Percentiles rank a stretch among this genome's conserved stretches.
phyloP scores from a whole-genome alignment of 2,888 invertebrate species.

The Aleiodes testaceus region DNA sequence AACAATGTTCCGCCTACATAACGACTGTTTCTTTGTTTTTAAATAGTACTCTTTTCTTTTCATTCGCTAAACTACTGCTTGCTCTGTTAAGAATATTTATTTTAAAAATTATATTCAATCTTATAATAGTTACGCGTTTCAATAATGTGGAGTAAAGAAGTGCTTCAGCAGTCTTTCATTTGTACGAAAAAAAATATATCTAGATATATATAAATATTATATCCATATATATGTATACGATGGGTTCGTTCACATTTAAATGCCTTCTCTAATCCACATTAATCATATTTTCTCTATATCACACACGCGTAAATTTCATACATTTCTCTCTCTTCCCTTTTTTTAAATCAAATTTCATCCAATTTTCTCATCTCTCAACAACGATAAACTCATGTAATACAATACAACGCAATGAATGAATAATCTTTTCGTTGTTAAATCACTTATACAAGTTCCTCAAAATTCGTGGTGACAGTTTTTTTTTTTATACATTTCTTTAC shows the following conservation, averaged over 20 bases:
- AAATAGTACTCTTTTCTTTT: constrained; percentile 1
- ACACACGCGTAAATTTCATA: constrained; percentile 44
- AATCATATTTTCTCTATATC: constrained; percentile 38
- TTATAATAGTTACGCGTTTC: constrained; percentile 48
- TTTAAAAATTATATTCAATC: constrained; percentile 16
- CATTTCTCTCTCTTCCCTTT: constrained; percentile 44
- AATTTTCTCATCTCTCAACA: constrained; percentile 42
- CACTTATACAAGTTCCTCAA: constrained; percentile 24
- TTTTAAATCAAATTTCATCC: constrained; percentile 11
- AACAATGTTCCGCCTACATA: constrained; percentile 42
- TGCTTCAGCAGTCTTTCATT: constrained; percentile 51
- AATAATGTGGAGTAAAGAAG: constrained; percentile 47
- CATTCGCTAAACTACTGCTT: constrained; percentile 18
- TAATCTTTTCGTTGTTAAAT: constrained; percentile 38
- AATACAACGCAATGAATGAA: constrained; percentile 48
- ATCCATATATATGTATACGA: constrained; percentile 36
- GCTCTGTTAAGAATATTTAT: constrained; percentile 32
- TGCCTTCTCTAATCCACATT: constrained; percentile 46
- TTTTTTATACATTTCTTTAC: background rate
- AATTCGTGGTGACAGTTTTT: constrained; percentile 5
- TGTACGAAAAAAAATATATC: constrained; percentile 47
- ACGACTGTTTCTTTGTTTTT: constrained; percentile 31
- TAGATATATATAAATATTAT: constrained; percentile 42
- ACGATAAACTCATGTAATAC: constrained; percentile 50
- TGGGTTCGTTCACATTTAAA: constrained; percentile 39